Evolutionary conservation across 2,888 invertebrate species (phyloP).

Genomic region (Plagodis pulveraria): DNA sequence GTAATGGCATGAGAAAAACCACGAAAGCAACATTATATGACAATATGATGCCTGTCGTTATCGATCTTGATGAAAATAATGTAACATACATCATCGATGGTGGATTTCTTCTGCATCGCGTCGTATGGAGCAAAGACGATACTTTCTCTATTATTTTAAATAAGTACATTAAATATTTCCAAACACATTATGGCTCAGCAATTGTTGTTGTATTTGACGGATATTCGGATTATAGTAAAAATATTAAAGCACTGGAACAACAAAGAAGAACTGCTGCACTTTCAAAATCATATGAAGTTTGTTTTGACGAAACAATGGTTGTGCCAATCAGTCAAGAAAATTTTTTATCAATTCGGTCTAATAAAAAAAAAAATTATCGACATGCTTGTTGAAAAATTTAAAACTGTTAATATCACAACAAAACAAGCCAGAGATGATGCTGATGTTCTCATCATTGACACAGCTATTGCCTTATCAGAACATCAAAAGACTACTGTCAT

Average conservation of each 20-base stretch:
- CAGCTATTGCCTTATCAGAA: conserved; percentile 47
- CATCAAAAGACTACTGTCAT: conserved; percentile 45
- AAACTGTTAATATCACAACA: conserved; percentile 53
- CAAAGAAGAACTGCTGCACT: conserved; percentile 55
- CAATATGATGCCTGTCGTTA: conserved; percentile 32
- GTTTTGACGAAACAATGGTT: conserved; percentile 49
- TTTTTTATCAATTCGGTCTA: conserved; percentile 31
- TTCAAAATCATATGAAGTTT: conserved; percentile 54
- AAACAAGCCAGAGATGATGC: conserved; percentile 57
- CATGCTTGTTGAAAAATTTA: conserved; percentile 53
- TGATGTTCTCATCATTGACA: conserved; percentile 57
- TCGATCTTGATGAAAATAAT: conserved; percentile 37
- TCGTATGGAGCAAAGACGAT: conserved; percentile 48
- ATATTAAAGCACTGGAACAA: conserved; percentile 19
- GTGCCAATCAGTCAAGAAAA: conserved; percentile 34
- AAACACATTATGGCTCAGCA: conserved; percentile 43
- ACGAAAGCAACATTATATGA: conserved; percentile 43
- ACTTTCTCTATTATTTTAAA: conserved; percentile 38
- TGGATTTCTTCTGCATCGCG: conserved; percentile 39
- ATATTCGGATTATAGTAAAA: conserved; percentile 50
- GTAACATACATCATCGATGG: conserved; percentile 42
- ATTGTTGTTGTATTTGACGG: conserved; percentile 52
- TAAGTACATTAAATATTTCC: conserved; percentile 34
- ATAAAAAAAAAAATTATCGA: conserved; percentile 43
- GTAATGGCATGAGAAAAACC: conserved; percentile 42